phyloP scores from a whole-genome alignment of 2,113 vertebrate species.

The Siniperca chuatsi region DNA sequence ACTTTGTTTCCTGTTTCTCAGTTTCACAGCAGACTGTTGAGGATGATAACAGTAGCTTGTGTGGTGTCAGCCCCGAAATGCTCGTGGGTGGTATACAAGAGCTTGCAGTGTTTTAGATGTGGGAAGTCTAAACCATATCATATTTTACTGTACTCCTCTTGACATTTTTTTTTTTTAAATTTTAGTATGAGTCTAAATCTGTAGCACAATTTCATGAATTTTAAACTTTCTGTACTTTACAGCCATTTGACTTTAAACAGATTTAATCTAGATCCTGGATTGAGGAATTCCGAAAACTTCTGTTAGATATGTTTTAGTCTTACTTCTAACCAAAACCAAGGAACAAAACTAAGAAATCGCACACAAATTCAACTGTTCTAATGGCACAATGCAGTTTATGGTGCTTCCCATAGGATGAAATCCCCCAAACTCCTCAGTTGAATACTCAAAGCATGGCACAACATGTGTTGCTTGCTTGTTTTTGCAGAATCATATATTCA shows the following conservation, averaged over 20 bases:
- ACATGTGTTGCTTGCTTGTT: no score
- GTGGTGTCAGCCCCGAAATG: conserved; percentile 37
- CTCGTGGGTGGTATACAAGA: conserved; percentile 54
- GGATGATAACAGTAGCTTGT: conserved; percentile 41
- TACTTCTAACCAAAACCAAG: background rate
- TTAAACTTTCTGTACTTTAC: background rate
- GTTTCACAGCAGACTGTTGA: conserved; percentile 42
- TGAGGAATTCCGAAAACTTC: background rate
- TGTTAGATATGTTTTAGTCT: background rate
- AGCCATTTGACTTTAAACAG: background rate
- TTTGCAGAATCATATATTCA: no score
- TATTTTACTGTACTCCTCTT: conserved; percentile 21
- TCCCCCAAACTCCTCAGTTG: no score
- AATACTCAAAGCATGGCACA: no score
- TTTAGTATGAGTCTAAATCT: background rate
- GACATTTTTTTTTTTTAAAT: conserved; percentile 18
- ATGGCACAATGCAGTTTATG: background rate
- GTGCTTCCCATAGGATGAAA: no score
- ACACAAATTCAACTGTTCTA: background rate
- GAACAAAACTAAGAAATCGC: no score
- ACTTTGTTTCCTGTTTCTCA: conserved; percentile 34
- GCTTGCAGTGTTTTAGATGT: conserved; percentile 49
- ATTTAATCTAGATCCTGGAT: background rate
- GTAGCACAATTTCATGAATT: background rate
- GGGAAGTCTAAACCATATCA: conserved; percentile 48